These are phyloP conservation scores for Perccottus glenii DNA, from an alignment of 2,113 vertebrate species.

Conservation along the genomic window DNA sequence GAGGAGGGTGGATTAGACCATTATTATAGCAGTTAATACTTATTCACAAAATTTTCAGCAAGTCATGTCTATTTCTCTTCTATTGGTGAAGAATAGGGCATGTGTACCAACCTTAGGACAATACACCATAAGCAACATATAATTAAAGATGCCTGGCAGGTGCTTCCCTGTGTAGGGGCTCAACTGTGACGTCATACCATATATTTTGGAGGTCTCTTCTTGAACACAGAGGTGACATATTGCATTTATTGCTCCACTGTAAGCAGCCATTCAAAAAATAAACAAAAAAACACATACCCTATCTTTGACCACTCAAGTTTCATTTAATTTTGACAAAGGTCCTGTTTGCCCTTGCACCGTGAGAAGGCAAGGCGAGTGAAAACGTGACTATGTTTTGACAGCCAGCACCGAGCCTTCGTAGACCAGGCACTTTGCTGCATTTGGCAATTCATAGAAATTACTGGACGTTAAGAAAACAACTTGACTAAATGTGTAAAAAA, in stretches of 20 bases:
- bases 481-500: conserved; percentile 1
- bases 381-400: conserved; percentile 33
- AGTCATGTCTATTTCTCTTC: too few species aligned
- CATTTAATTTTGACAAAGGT: conserved; percentile 24
- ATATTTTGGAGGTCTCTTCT: conserved; percentile 44
- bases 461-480: conserved; percentile 11
- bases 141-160: neutral
- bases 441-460: neutral
- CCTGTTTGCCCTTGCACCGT: conserved; percentile 53
- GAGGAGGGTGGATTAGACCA: too few species aligned
- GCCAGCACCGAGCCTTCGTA: neutral
- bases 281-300: neutral
- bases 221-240: conserved; percentile 11
- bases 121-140: neutral
- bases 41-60: neutral
- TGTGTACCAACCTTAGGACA: neutral
- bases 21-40: neutral
- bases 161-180: conserved; percentile 5
- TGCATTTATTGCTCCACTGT: neutral
- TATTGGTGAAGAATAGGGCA: too few species aligned
- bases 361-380: neutral
- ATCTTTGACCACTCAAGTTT: conserved; percentile 22
- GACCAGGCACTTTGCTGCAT: neutral
- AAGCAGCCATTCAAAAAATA: neutral
- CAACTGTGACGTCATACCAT: conserved; percentile 53